Evolutionary conservation across 2,113 vertebrate genomes (phyloP), one percentile per base, ranked within the genome.

Genomic region (Hiodon alosoides): DNA sequence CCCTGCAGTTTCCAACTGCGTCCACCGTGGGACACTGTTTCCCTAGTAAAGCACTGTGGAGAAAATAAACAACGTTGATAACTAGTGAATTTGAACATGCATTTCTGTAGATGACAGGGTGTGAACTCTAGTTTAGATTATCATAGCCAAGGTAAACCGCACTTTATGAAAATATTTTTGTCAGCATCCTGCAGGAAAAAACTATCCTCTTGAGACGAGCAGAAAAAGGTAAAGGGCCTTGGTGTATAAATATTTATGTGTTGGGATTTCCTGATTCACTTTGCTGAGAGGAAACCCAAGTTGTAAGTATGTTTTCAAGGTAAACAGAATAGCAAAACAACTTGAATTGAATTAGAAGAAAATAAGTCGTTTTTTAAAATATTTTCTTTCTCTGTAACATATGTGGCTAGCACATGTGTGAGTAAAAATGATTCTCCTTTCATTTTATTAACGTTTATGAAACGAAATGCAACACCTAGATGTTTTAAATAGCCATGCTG

Each of bases 201-300:
- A 57, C 4, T 75, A 64, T 57, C 68, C 52, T 58, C 54, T 9
- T 50, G 55, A 52, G 65, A 46, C 16, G 50, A 55, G 5, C 46
- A n/a, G 13, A 67, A 67, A 11, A 11, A 50, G 65, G 31, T 67
- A n/a, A 16, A 57, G 31, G 64, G 53, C 73, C 31, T 75, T 55
- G 14, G 46, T 59, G 57, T 55, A 75, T 75, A 55, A 65, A 75
- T 75, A 75, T 75, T 75, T 75, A 75, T 75, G 65, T 58, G 73
- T 17, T 75, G 73, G 54, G 73, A 48, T 58, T 57, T 67, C 65
- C 14, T 62, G 58, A 72, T 61, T 54, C 48, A 72, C 71, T 67
- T 68, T 75, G 50, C 73, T 75, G 46, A 75, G 47, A 65, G 73
- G 47, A 75, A 64, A 73, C 61, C 55, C 67, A 75, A 65, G 72